A percentile compares a stretch with the other conserved stretches of the same genome.
Evolutionary conservation across 2,797 vertebrate species (phyloP).

Genomic region (Danionella dracula): DNA sequence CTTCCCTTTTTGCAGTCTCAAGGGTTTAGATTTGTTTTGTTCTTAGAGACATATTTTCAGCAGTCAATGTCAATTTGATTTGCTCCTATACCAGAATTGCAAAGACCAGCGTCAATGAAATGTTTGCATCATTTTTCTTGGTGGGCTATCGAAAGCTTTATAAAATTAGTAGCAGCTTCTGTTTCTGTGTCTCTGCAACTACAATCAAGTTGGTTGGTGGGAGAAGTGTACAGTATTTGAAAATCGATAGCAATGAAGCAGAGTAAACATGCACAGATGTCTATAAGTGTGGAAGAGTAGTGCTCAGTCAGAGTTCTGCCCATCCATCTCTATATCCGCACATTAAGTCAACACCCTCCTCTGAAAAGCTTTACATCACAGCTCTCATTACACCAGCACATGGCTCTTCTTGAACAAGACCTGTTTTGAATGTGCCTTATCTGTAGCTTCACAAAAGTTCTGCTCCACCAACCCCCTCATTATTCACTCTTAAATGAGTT

Average conservation of each 20-base stretch:
- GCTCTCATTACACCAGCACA: conserved; percentile 35
- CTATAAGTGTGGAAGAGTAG: conserved; percentile 45
- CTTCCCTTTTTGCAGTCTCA: neutral
- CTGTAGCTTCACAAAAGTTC: conserved; percentile 30
- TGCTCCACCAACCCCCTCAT: conserved; percentile 37
- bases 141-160: neutral
- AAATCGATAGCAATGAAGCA: conserved; percentile 65
- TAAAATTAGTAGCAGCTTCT: conserved; percentile 21
- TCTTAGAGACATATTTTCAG: neutral
- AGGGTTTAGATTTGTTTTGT: conserved; percentile 7
- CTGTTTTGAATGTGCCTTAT: conserved; percentile 30
- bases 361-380: neutral
- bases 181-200: conserved; percentile 52
- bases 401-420: conserved; percentile 26
- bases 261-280: conserved; percentile 57
- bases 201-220: conserved; percentile 55
- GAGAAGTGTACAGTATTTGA: conserved; percentile 55
- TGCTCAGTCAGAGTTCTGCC: conserved; percentile 45
- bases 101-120: conserved; percentile 1
- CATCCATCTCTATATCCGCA: conserved; percentile 55
- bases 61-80: conserved; percentile 4
- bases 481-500: conserved; percentile 28
- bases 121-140: conserved; percentile 33
- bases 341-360: conserved; percentile 38
- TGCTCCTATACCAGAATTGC: neutral